These are phyloP conservation scores for Ursus arctos DNA, from an alignment of 2,113 vertebrate species.

Conservation along the genomic window DNA sequence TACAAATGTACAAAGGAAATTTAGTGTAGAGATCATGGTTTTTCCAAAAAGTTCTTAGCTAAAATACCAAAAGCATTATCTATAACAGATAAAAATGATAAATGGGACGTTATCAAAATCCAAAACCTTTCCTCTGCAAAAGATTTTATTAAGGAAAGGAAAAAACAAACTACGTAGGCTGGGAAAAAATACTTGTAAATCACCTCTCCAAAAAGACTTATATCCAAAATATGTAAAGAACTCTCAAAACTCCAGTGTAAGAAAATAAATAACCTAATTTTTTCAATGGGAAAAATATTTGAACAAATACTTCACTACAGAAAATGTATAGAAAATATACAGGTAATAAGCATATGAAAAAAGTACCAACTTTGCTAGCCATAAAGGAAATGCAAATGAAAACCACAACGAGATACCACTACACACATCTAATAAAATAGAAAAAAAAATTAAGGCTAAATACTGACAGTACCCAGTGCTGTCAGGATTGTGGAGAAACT, in stretches of 20 bases:
- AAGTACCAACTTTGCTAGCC: background rate
- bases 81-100: background rate
- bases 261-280: background rate
- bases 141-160: background rate
- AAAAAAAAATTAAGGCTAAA: background rate
- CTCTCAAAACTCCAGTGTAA: background rate
- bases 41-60: background rate
- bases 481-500: background rate
- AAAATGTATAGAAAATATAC: background rate
- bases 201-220: background rate
- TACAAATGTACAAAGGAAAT: background rate
- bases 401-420: background rate
- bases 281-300: constrained; percentile 24
- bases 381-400: constrained; percentile 25
- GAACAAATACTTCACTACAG: background rate
- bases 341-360: background rate
- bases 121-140: background rate
- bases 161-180: background rate
- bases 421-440: background rate
- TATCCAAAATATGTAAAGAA: background rate
- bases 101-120: background rate
- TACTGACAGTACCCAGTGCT: background rate
- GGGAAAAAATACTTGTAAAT: constrained; percentile 6
- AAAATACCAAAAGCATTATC: background rate
- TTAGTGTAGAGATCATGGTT: background rate